Base-by-base conservation (phyloP, 2,888 invertebrate genomes). In the Apamea epomidion region DNA sequence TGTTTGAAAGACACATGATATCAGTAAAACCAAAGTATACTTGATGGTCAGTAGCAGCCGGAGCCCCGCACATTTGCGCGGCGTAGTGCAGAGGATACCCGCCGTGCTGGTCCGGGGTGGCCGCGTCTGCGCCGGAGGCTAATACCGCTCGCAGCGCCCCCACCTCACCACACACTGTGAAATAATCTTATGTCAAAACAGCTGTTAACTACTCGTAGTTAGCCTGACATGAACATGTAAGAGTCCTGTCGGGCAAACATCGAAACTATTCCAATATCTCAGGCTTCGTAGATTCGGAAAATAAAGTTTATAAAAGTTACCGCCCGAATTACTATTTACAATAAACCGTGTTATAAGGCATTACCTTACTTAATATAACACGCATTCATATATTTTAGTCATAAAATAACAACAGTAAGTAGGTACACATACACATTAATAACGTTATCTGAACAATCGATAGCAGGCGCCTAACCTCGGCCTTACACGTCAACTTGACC, bases 1-100 rank as follows among this genome's bases (percentile, higher is more conserved):
- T 70, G n/a, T 60, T 62, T 48, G 16, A n/a, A 73, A 62, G 12
- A 37, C 32, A 5, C 21, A 45, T 42, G 32, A n/a, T 37, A 12
- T 72, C 7, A 60, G 1, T 60, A 32, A 65, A 58, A 16, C 1
- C 1, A 42, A 48, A 67, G 1, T n/a, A 5, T 88, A 95, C 97
- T 97, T 94, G 97, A 92, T 93, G 97, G 86, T 97, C 97, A 67
- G 97, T 97, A 86, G 97, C 98, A 67, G 98, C 98, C 37, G 98
- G 98, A 37, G 98, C 98, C 1, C 99, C 99, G 93, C 99, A 99
- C 98, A 99, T 99, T 96, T 99, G 99, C 25, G 99, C 99, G 0
- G 99, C 99, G 95, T 99, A 99, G 95, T 99, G 99, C 78, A 99
- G 97, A 0, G 99, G 99, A 91, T 98, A 99, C 29, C 99, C 99